Percentiles rank a stretch among this genome's conserved stretches.
Conservation (phyloP, 1,140 invertebrate species). For the Diplogasteroides magnus region DNA sequence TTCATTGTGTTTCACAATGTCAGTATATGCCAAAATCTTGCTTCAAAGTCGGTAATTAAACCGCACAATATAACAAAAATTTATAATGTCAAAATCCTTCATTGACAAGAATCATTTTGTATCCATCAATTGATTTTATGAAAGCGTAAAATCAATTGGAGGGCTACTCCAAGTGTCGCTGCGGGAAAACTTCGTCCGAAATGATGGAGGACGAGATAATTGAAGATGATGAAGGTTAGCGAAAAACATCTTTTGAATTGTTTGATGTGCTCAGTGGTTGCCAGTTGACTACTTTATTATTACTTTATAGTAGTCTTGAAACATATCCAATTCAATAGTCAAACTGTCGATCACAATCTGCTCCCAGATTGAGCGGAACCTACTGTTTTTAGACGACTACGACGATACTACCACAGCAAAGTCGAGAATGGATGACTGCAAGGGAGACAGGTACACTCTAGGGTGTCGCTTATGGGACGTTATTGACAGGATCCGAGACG, state of each 20-base stretch:
- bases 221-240: slow-evolving; percentile 9
- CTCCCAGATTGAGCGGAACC: background rate
- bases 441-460: background rate
- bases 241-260: slow-evolving; percentile 15
- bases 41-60: too few species aligned
- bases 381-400: background rate
- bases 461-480: too few species aligned
- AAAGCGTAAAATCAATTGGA: slow-evolving; percentile 9
- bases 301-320: too few species aligned
- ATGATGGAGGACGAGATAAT: slow-evolving; percentile 7
- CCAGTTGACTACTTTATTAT: background rate
- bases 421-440: background rate
- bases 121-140: too few species aligned
- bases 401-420: background rate
- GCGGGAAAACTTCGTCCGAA: slow-evolving; percentile 19
- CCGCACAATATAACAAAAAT: too few species aligned
- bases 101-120: too few species aligned
- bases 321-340: slow-evolving; percentile 13
- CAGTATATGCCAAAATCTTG: too few species aligned
- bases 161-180: slow-evolving; percentile 28
- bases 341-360: background rate
- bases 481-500: too few species aligned
- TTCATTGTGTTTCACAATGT: too few species aligned
- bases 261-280: slow-evolving; percentile 9
- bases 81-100: too few species aligned